Evolutionary conservation across 2,797 vertebrate genomes (phyloP).

Genomic region (Psittacula echo): DNA sequence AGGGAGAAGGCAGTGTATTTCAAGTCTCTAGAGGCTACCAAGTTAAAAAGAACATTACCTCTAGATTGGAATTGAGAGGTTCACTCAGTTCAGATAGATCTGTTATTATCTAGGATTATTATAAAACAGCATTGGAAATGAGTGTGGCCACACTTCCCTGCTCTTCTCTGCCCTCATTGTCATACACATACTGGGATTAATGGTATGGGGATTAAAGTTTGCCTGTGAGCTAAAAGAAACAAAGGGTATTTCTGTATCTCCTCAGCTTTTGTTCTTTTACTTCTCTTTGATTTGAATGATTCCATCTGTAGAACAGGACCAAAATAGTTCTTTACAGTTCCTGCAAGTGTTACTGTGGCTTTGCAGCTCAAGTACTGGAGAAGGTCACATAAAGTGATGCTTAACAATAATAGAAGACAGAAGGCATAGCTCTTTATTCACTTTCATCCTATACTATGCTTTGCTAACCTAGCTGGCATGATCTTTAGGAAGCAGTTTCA

Average conservation of each 20-base stretch:
- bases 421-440: not conserved
- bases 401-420: not conserved
- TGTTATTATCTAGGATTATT: not conserved
- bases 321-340: not conserved
- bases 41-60: not conserved
- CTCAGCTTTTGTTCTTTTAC: not conserved
- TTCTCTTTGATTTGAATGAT: slow-evolving; percentile 10
- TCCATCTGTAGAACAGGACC: not conserved
- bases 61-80: not conserved
- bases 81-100: not conserved
- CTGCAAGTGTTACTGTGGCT: not conserved
- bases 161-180: not conserved
- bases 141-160: not conserved
- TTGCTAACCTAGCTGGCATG: not conserved
- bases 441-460: not conserved
- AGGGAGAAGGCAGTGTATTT: not conserved
- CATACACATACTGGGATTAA: not conserved
- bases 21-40: not conserved
- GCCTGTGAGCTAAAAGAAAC: not conserved
- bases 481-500: not conserved
- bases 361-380: slow-evolving; percentile 7
- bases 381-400: not conserved
- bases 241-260: not conserved
- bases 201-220: not conserved
- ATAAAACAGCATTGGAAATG: not conserved